Conservation (phyloP, 2,888 invertebrate species). For the Drosophila trichaetosa region DNA sequence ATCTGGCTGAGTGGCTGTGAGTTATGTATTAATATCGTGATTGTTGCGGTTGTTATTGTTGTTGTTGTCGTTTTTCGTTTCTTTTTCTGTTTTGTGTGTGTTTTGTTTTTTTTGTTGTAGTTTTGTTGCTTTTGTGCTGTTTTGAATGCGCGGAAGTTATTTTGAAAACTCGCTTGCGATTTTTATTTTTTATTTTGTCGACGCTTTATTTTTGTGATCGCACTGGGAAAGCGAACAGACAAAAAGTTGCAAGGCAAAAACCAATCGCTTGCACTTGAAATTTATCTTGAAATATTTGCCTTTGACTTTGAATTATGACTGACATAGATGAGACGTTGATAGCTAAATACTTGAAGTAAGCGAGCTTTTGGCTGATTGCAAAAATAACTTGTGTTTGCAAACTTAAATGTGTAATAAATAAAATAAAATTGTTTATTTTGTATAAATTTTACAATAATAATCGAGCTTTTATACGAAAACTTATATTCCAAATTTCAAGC, state of each 20-base stretch:
- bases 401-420: too few relatives aligned
- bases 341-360: not conserved
- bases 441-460: too few relatives aligned
- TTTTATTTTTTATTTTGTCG: conserved; percentile 13
- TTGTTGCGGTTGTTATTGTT: conserved; percentile 55
- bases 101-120: not conserved
- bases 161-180: conserved; percentile 50
- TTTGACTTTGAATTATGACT: conserved; percentile 3
- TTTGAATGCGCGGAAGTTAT: conserved; percentile 64
- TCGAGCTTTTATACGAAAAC: not conserved
- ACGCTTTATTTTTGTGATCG: conserved; percentile 20
- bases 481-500: not conserved
- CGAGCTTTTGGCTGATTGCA: not conserved
- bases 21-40: conserved; percentile 47
- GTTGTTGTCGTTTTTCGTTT: conserved; percentile 35
- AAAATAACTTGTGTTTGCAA: not conserved
- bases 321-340: not conserved
- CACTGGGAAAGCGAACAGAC: conserved; percentile 10
- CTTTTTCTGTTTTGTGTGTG: conserved; percentile 8
- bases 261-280: conserved; percentile 5
- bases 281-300: not conserved
- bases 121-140: conserved; percentile 25
- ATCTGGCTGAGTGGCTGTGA: conserved; percentile 54
- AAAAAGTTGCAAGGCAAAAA: conserved; percentile 43
- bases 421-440: too few relatives aligned